Evolutionary conservation across 2,888 invertebrate genomes (phyloP), one percentile per base, ranked within the genome.

Genomic region (Ophion costatus): DNA sequence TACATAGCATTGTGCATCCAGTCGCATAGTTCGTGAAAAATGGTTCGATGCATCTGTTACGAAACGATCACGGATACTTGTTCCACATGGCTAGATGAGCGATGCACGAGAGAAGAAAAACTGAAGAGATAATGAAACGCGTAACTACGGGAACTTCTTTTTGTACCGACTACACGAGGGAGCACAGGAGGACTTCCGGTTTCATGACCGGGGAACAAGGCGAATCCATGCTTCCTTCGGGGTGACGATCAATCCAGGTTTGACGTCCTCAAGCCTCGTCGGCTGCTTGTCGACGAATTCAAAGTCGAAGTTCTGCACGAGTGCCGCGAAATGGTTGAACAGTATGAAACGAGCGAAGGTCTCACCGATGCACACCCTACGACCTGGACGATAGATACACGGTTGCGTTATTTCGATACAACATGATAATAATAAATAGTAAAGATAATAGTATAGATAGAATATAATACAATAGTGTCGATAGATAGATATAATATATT

Each of bases 311-410:
- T 95, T 95, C 89, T 97, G 96, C 92, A 96, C 94, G 85, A 97
- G 94, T 0, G 94, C 94, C 0, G 96, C 90, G 51, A 96, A 94
- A 10, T 95, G 94, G 84, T 95, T 94, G 91, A 96, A 97, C 91
- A 96, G 94, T 87, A 95, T 94, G 87, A 96, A 96, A 0, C 96
- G 94, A 0, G 96, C 95, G 90, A 95, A 96, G 0, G 96, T 96
- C 92, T 97, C 97, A 0, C 97, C 97, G 0, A 96, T 95, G 89
- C 97, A 97, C 0, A 96, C 92, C 42, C 97, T 94, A 87, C 95
- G 95, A 0, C 96, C 96, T 95, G 91, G 64, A 61, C 2, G 51
- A 22, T 11, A 10, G 29, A 51, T 5, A 17, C 17, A 6, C 2
- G 59, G n/a, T n/a, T 20, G 20, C 14, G 33, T 59, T 73, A 17